These are phyloP conservation scores for Cepphus grylle DNA, from an alignment of 2,113 vertebrate genomes.

Conservation along the genomic window DNA sequence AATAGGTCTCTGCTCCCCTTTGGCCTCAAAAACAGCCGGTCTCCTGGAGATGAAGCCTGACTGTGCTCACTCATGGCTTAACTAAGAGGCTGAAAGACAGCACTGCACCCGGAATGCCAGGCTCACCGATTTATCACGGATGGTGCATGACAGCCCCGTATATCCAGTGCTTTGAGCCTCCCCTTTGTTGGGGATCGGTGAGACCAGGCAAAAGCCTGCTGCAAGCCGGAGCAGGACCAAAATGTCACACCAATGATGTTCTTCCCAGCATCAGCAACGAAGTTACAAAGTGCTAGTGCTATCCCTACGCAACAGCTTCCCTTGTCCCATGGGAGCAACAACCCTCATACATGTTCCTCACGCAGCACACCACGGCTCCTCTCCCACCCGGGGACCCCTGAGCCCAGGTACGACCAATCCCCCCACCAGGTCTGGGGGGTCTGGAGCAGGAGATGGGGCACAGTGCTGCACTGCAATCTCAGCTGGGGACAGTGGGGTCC, in stretches of 20 bases:
- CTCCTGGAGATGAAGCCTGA: not conserved
- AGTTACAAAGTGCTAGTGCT: not conserved
- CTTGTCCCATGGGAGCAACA: not conserved
- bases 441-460: not conserved
- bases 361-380: not conserved
- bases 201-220: not conserved
- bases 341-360: rapidly evolving
- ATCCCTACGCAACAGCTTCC: not conserved
- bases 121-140: not conserved
- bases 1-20: not conserved
- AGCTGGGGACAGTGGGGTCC: not conserved
- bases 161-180: not conserved
- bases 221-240: not conserved
- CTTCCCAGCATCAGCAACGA: not conserved
- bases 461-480: not conserved
- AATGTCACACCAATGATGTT: not conserved
- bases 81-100: not conserved
- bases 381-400: not conserved
- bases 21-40: not conserved
- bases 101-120: not conserved
- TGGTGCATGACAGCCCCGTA: not conserved
- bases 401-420: not conserved
- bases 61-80: not conserved
- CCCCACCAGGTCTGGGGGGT: rapidly evolving
- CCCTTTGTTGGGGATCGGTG: not conserved